Percentiles rank a stretch among this genome's conserved stretches.
Conservation (phyloP, 2,888 invertebrate species). For the Lasioglossum figueresi region DNA sequence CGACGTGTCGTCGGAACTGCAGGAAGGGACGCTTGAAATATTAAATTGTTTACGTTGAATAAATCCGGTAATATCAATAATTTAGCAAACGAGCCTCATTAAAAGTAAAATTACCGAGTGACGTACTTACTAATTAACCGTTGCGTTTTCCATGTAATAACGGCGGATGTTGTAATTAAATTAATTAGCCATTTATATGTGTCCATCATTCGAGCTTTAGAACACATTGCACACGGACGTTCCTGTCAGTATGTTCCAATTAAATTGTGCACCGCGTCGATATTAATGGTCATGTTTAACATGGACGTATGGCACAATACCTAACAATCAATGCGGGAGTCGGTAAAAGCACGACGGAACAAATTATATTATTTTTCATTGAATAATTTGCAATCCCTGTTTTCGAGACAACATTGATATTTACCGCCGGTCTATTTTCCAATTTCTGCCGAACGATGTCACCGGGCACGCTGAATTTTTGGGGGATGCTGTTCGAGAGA, state of each 20-base stretch:
- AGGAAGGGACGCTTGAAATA: neutral
- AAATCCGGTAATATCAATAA: constrained; percentile 18
- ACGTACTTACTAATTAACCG: constrained; percentile 36
- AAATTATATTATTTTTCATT: constrained; percentile 61
- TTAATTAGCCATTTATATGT: constrained; percentile 51
- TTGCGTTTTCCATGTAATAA: constrained; percentile 34
- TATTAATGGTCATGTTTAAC: constrained; percentile 51
- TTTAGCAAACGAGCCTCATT: neutral
- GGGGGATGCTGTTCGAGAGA: constrained; percentile 7
- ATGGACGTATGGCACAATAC: constrained; percentile 26
- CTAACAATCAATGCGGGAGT: constrained; percentile 24
- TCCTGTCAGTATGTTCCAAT: constrained; percentile 55
- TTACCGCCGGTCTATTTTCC: constrained; percentile 46
- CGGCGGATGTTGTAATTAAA: constrained; percentile 45
- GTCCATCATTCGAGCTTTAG: constrained; percentile 43
- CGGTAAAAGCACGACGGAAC: constrained; percentile 38
- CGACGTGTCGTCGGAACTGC: neutral
- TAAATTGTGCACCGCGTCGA: constrained; percentile 46
- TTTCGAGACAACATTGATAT: constrained; percentile 1
- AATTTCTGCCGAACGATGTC: constrained; percentile 36
- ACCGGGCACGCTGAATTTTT: constrained; percentile 1
- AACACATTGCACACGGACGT: constrained; percentile 30
- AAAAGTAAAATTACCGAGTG: constrained; percentile 28
- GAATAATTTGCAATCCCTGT: constrained; percentile 40
- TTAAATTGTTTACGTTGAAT: constrained; percentile 7